phyloP scores from a whole-genome alignment of 2,113 vertebrate species.

The Centrocercus urophasianus region DNA sequence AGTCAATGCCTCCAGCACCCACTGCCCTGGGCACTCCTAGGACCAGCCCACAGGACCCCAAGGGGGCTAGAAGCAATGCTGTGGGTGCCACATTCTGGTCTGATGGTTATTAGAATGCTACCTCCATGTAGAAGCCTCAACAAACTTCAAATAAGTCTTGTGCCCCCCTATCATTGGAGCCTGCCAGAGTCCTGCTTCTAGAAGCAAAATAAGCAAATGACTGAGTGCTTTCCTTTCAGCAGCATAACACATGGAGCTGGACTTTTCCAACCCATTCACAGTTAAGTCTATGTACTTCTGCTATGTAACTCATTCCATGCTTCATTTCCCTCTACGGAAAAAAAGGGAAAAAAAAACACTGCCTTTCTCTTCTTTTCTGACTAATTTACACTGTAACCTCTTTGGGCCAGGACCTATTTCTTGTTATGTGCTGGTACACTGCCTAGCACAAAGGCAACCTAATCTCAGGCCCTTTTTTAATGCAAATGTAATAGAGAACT shows the following conservation, averaged over 20 bases:
- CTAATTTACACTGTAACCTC: conserved; percentile 57
- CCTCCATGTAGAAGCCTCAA: rapidly evolving
- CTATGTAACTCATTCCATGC: neutral
- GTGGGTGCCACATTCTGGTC: neutral
- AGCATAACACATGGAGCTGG: rapidly evolving
- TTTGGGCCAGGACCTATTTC: conserved; percentile 34
- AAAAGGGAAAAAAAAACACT: neutral
- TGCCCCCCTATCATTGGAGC: rapidly evolving
- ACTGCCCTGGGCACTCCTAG: neutral
- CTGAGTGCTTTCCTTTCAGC: neutral
- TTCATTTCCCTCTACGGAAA: neutral
- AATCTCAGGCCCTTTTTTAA: conserved; percentile 57
- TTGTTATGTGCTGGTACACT: neutral
- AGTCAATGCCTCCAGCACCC: neutral
- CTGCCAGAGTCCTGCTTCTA: neutral
- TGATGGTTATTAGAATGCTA: rapidly evolving
- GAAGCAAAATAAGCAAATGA: neutral
- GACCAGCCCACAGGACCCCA: rapidly evolving
- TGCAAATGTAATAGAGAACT: conserved; percentile 49
- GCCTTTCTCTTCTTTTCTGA: conserved; percentile 5
- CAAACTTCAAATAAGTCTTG: neutral
- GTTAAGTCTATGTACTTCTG: neutral
- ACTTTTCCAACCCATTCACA: neutral
- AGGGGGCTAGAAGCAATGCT: neutral
- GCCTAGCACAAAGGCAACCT: conserved; percentile 51